These are phyloP conservation scores for Tipula confusa DNA, from an alignment of 2,888 invertebrate genomes.

Conservation along the genomic window DNA sequence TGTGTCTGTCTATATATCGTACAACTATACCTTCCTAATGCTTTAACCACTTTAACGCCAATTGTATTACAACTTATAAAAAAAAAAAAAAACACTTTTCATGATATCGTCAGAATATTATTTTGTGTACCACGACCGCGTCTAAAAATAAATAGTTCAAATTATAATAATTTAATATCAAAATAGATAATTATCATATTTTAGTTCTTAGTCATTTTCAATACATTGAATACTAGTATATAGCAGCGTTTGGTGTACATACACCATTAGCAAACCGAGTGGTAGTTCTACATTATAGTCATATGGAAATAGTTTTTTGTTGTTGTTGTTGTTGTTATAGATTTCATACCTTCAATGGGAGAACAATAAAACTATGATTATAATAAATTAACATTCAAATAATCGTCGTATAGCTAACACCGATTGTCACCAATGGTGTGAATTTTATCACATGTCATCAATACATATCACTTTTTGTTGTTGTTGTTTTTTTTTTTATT, in stretches of 20 bases:
- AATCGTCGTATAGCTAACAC: slow-evolving; percentile 30
- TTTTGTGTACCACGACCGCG: too few species aligned
- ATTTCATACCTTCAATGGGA: neutral
- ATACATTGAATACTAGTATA: neutral
- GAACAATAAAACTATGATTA: slow-evolving; percentile 6
- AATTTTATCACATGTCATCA: slow-evolving; percentile 31
- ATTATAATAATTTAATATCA: slow-evolving; percentile 3
- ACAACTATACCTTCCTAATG: neutral
- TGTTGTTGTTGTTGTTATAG: too few species aligned
- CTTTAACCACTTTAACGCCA: neutral
- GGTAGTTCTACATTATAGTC: neutral
- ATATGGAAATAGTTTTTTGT: neutral
- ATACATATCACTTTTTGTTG: neutral
- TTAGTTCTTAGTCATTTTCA: neutral
- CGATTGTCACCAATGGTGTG: slow-evolving; percentile 32
- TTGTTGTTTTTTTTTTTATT: neutral
- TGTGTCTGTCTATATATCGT: too few species aligned
- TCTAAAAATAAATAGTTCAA: slow-evolving; percentile 20
- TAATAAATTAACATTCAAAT: slow-evolving; percentile 28
- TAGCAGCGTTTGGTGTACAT: neutral
- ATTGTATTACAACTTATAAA: neutral
- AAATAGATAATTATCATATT: slow-evolving; percentile 20
- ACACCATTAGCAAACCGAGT: slow-evolving; percentile 1
- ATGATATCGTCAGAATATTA: slow-evolving; percentile 9
- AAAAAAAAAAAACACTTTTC: neutral